These are phyloP conservation scores for Tenthredo distinguenda DNA, from an alignment of 2,888 invertebrate genomes.

Conservation along the genomic window DNA sequence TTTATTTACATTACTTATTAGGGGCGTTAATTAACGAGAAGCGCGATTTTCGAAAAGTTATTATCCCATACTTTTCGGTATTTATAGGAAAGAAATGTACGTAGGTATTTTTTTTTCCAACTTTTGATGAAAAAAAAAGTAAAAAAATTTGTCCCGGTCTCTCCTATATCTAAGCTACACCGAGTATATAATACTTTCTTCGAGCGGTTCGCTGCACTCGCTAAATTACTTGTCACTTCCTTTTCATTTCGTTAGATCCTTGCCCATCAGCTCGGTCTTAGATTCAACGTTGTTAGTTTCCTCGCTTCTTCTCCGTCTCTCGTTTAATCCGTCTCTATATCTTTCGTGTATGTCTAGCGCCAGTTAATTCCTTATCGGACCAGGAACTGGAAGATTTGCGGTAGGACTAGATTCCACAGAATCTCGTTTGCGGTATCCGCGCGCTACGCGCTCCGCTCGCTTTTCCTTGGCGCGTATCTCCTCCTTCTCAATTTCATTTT, in stretches of 20 bases:
- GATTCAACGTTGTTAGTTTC: not conserved
- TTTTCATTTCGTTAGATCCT: not conserved
- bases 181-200: not conserved
- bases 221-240: constrained; percentile 20
- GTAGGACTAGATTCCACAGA: constrained; percentile 26
- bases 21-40: not conserved
- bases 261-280: not conserved
- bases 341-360: not conserved
- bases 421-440: constrained; percentile 60
- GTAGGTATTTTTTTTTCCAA: too few species aligned
- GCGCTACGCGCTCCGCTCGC: not conserved
- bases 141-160: too few species aligned
- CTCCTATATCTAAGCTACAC: not conserved
- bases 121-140: too few species aligned
- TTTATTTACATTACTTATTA: not conserved
- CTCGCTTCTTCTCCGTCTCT: not conserved
- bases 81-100: too few species aligned
- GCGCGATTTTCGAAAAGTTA: constrained; percentile 13
- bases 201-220: not conserved
- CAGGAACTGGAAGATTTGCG: constrained; percentile 40
- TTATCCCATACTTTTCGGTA: too few species aligned
- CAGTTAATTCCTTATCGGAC: constrained; percentile 49
- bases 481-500: not conserved
- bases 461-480: not conserved
- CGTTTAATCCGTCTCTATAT: not conserved